Evolutionary conservation across 2,888 invertebrate species (phyloP), one percentile per base, ranked within the genome.

Genomic region (Xestia xanthographa): DNA sequence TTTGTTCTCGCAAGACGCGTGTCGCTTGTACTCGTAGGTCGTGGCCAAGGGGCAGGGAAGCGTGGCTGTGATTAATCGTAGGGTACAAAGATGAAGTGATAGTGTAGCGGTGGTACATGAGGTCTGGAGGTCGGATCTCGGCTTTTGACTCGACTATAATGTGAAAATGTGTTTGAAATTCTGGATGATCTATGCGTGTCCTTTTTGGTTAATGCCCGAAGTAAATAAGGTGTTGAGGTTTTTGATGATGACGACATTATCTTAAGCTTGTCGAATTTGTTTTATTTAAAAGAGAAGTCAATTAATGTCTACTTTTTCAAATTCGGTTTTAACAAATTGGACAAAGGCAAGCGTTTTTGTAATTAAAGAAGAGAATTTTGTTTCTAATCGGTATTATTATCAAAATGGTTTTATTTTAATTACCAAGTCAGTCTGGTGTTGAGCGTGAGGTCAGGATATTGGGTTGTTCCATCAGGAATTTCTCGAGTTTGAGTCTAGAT

Each of bases 1-100:
- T 34, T 34, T 34, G 34, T 34, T 34, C 34, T 34, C 22, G 22
- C 60, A 34, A 38, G 22, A 12, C n/a, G 63, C 63, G 8, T 11
- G 41, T 41, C 63, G n/a, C 63, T 38, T 2, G 4, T 34, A 34
- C 34, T 34, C 34, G 9, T 63, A 41, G 4, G 5, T 1, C n/a
- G n/a, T 63, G 63, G 63, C n/a, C 41, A 17, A 17, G 63, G 4
- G 66, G 65, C 67, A 45, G 67, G 5, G n/a, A 62, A 75, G 73
- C 58, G 26, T 26, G 34, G n/a, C 65, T 53, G 72, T 80, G 84
- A 86, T 84, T 82, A 86, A 86, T 80, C 72, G 53, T 34, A 66
- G 75, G 84, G 82, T 74, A 69, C n/a, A 14, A 69, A 75, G 72
- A 86, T 78, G 74, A 68, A 79, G 63, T 70, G 70, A 83, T 72